Evolutionary conservation across 1,140 invertebrate genomes (phyloP).

Genomic region (Steinernema feltiae): DNA sequence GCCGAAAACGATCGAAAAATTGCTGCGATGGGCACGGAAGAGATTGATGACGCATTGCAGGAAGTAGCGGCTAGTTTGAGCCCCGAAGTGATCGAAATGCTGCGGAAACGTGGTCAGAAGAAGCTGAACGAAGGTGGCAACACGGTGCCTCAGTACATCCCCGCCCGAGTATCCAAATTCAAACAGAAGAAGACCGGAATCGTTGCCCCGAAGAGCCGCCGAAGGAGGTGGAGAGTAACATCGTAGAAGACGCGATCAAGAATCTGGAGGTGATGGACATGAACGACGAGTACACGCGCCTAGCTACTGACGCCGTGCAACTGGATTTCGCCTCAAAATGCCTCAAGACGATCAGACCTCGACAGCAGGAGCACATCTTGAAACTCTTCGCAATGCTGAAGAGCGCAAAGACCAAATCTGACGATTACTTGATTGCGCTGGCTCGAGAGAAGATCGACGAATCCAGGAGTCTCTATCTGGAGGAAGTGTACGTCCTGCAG

Average conservation of each 20-base stretch:
- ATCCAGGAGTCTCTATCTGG: not conserved
- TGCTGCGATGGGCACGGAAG: not conserved
- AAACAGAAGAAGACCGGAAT: not conserved
- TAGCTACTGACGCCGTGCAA: not conserved
- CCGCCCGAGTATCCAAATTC: not conserved
- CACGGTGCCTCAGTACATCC: not conserved
- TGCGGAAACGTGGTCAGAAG: not conserved
- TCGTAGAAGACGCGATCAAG: not conserved
- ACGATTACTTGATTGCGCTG: not conserved
- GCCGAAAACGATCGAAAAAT: not conserved
- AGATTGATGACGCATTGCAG: not conserved
- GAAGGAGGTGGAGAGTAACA: not conserved
- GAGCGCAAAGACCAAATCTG: not conserved
- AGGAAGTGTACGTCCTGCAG: not conserved
- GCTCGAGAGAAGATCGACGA: constrained; percentile 13
- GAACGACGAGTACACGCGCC: not conserved
- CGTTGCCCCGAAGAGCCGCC: not conserved
- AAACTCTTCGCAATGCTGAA: not conserved
- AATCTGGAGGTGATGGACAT: not conserved
- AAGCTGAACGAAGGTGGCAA: not conserved
- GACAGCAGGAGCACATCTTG: not conserved
- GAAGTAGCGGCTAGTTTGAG: not conserved
- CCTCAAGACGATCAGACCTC: not conserved
- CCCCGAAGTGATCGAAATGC: not conserved
- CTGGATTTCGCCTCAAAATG: not conserved